phyloP scores from a whole-genome alignment of 2,888 invertebrate species.

The Xanthorhoe designata region DNA sequence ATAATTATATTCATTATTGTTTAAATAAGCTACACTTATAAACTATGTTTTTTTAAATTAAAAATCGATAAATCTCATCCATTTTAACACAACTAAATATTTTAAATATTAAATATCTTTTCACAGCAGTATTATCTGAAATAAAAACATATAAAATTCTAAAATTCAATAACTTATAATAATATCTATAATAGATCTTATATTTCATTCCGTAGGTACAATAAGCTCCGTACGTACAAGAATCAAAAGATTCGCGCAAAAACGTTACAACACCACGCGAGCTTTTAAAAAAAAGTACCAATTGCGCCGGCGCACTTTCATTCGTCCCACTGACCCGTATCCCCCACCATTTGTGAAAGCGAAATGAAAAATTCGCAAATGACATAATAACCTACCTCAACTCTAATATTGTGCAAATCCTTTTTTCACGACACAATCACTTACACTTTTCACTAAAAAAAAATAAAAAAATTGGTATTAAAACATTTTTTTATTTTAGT shows the following conservation, averaged over 20 bases:
- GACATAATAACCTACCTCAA: conserved; percentile 16
- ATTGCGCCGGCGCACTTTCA: conserved; percentile 10
- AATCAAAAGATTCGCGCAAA: neutral
- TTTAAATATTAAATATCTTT: too few species aligned
- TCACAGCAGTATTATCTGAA: too few species aligned
- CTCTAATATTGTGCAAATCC: neutral
- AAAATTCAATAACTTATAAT: too few species aligned
- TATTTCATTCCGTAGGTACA: too few species aligned
- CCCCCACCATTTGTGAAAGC: conserved; percentile 16
- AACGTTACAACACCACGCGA: neutral
- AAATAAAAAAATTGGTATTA: neutral
- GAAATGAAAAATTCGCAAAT: conserved; percentile 16
- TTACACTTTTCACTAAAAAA: neutral
- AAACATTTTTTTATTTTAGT: neutral
- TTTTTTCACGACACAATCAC: neutral
- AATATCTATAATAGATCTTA: too few species aligned
- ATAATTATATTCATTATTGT: too few species aligned
- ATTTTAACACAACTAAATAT: too few species aligned
- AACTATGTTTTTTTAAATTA: too few species aligned
- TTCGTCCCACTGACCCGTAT: conserved; percentile 12
- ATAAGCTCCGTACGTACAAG: too few species aligned
- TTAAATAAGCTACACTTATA: too few species aligned
- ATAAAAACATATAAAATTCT: too few species aligned
- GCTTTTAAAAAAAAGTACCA: neutral
- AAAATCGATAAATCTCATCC: too few species aligned